Percentiles rank a stretch among this genome's conserved stretches.
Conservation (phyloP, 2,113 vertebrate species). For the Scomber japonicus region DNA sequence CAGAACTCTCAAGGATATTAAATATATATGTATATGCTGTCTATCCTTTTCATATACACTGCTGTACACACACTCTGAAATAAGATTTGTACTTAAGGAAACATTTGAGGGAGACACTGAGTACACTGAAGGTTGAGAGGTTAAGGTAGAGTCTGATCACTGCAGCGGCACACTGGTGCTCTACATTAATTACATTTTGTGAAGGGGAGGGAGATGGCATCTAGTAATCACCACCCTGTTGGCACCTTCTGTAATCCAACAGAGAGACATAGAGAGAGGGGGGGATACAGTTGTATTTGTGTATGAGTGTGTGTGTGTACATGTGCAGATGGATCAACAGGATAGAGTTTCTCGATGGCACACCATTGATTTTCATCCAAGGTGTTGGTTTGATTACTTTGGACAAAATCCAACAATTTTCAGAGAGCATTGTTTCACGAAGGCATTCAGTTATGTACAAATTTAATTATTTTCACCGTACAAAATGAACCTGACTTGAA, state of each 20-base stretch:
- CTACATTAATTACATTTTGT: conserved; percentile 68
- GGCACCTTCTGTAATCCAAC: conserved; percentile 55
- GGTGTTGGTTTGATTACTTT: conserved; percentile 81
- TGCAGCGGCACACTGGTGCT: conserved; percentile 47
- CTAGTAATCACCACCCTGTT: conserved; percentile 55
- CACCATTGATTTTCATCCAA: conserved; percentile 69
- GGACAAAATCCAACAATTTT: conserved; percentile 74
- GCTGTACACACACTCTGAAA: background rate
- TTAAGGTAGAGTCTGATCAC: conserved; percentile 14
- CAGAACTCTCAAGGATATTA: conserved; percentile 14
- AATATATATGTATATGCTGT: conserved; percentile 7
- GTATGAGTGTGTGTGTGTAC: background rate
- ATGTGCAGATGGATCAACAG: conserved; percentile 47
- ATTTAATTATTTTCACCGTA: conserved; percentile 74
- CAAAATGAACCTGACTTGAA: conserved; percentile 63
- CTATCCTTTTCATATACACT: background rate
- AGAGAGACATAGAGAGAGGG: conserved; percentile 5
- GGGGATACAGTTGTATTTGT: conserved; percentile 13
- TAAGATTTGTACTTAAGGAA: background rate
- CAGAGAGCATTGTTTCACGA: conserved; percentile 57
- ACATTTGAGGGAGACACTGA: background rate
- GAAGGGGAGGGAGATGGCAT: conserved; percentile 49
- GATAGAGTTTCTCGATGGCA: conserved; percentile 58
- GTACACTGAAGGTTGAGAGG: conserved; percentile 12
- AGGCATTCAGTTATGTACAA: conserved; percentile 69